phyloP scores from a whole-genome alignment of 2,797 vertebrate genomes.

The Sebastes wilsoni region DNA sequence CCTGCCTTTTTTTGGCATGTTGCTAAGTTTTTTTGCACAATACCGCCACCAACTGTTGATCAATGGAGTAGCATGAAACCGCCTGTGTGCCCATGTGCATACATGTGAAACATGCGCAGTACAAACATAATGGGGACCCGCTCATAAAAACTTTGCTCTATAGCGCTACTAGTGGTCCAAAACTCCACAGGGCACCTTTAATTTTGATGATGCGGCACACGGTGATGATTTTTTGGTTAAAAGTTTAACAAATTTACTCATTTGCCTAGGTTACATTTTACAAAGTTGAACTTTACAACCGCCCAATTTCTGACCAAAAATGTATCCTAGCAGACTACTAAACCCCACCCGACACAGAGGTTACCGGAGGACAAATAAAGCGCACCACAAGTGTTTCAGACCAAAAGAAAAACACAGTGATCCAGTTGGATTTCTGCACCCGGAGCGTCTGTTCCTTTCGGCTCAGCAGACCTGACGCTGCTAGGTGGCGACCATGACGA shows the following conservation, averaged over 20 bases:
- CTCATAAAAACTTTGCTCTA: neutral
- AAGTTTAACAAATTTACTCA: neutral
- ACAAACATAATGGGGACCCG: neutral
- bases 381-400: constrained; percentile 47
- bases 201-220: neutral
- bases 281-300: neutral
- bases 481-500: constrained; percentile 40
- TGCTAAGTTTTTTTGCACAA: neutral
- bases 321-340: neutral
- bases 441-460: constrained; percentile 45
- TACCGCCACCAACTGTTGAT: neutral
- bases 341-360: neutral
- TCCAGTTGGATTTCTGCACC: constrained; percentile 62
- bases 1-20: neutral
- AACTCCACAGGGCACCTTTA: constrained; percentile 27
- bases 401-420: constrained; percentile 52
- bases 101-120: neutral
- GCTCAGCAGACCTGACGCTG: constrained; percentile 63
- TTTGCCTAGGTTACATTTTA: neutral
- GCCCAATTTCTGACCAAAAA: constrained; percentile 2
- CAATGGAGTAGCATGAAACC: neutral
- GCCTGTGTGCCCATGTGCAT: neutral
- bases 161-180: neutral
- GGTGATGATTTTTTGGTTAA: neutral
- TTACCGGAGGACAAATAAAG: constrained; percentile 7